These are phyloP conservation scores for Himalopsyche japonica DNA, from an alignment of 2,888 invertebrate species.

Conservation along the genomic window DNA sequence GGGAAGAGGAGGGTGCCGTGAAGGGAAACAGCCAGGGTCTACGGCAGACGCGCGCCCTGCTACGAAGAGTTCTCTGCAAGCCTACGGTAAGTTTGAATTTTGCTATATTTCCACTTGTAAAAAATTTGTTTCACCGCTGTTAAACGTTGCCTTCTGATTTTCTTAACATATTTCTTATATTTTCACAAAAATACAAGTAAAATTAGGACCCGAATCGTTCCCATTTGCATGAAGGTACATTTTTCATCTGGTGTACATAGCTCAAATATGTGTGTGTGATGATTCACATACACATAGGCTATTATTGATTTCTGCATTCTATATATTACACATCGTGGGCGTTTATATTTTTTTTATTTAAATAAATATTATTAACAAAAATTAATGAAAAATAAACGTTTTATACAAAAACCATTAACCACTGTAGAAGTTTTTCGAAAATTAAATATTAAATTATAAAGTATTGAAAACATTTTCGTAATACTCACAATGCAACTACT, in stretches of 20 bases:
- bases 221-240: neutral
- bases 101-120: neutral
- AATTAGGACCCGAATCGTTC: neutral
- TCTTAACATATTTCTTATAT: neutral
- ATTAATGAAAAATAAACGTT: no score
- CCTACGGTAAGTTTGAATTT: slow-evolving; percentile 34
- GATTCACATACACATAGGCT: neutral
- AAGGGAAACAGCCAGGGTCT: slow-evolving; percentile 26
- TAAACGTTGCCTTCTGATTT: no score
- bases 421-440: no score
- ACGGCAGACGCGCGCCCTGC: slow-evolving; percentile 38
- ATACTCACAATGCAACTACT: no score
- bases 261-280: neutral
- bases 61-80: slow-evolving; percentile 29
- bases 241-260: neutral
- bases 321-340: neutral
- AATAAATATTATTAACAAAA: no score
- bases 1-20: slow-evolving; percentile 13
- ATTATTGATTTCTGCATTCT: neutral
- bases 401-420: no score
- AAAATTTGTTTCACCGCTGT: neutral
- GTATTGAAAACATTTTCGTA: no score
- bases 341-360: no score
- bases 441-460: no score
- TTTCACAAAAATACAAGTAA: neutral